Conservation (phyloP, 2,797 vertebrate genomes). For the Crenichthys baileyi region DNA sequence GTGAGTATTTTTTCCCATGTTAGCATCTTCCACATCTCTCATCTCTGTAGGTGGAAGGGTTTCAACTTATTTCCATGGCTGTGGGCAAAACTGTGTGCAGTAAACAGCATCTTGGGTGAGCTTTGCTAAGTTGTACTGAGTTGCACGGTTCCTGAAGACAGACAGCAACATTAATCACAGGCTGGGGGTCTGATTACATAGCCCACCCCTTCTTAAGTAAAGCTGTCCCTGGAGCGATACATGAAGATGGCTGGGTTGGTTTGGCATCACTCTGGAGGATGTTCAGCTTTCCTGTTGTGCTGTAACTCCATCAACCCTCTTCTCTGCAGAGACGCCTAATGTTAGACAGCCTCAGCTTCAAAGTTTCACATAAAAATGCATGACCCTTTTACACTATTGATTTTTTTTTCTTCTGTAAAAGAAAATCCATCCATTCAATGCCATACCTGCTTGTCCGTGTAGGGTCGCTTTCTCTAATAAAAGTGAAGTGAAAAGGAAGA, state of each 20-base stretch:
- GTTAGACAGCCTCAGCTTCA: conserved; percentile 21
- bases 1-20: conserved; percentile 55
- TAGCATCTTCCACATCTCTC: conserved; percentile 51
- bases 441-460: too few relatives aligned
- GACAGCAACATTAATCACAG: conserved; percentile 81
- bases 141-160: conserved; percentile 70
- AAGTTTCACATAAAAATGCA: conserved; percentile 25
- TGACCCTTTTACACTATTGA: not conserved
- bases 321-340: conserved; percentile 17
- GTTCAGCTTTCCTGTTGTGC: conserved; percentile 50
- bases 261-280: conserved; percentile 55
- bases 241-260: conserved; percentile 57
- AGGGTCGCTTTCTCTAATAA: too few relatives aligned
- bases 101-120: conserved; percentile 74
- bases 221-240: conserved; percentile 72
- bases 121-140: conserved; percentile 65
- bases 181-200: conserved; percentile 79
- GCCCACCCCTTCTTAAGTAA: conserved; percentile 76
- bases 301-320: conserved; percentile 23
- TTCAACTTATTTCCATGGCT: conserved; percentile 73
- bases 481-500: too few relatives aligned
- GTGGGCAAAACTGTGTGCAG: conserved; percentile 54
- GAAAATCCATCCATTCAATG: too few relatives aligned
- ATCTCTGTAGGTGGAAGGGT: conserved; percentile 67
- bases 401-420: not conserved